These are phyloP conservation scores for Sebastes trivittatus DNA, from an alignment of 2,797 vertebrate species.

Conservation along the genomic window DNA sequence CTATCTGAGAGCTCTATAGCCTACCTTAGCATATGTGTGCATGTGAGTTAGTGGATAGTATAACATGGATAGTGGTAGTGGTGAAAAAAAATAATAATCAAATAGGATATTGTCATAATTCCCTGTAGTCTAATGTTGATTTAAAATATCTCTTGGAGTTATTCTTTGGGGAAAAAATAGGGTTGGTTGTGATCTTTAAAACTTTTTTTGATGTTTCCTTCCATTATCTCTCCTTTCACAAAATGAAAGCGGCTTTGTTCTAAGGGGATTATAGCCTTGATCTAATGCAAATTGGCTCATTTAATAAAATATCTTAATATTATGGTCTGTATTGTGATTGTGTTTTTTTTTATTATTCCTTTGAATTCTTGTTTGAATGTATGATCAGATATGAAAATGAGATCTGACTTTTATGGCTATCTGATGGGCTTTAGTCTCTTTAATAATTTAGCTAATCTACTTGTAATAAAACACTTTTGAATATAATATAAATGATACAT, in stretches of 20 bases:
- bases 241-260: background rate
- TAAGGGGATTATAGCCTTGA: background rate
- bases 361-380: conserved; percentile 15
- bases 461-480: conserved; percentile 23
- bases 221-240: background rate
- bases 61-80: background rate
- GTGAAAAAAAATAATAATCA: background rate
- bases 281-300: conserved; percentile 6
- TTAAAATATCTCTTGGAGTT: background rate
- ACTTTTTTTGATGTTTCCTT: background rate
- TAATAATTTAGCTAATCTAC: conserved; percentile 12
- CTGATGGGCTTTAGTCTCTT: conserved; percentile 28
- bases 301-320: conserved; percentile 47
- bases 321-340: background rate
- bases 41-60: background rate
- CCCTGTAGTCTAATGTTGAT: background rate
- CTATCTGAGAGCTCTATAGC: conserved; percentile 32
- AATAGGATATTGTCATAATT: background rate
- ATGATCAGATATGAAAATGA: conserved; percentile 4
- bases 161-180: background rate
- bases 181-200: background rate
- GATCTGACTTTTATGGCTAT: conserved; percentile 36
- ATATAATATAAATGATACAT: background rate
- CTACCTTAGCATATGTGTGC: background rate
- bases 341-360: background rate